Evolutionary conservation across 1,140 invertebrate genomes (phyloP).

Genomic region (Tetranychus cinnabarinus): DNA sequence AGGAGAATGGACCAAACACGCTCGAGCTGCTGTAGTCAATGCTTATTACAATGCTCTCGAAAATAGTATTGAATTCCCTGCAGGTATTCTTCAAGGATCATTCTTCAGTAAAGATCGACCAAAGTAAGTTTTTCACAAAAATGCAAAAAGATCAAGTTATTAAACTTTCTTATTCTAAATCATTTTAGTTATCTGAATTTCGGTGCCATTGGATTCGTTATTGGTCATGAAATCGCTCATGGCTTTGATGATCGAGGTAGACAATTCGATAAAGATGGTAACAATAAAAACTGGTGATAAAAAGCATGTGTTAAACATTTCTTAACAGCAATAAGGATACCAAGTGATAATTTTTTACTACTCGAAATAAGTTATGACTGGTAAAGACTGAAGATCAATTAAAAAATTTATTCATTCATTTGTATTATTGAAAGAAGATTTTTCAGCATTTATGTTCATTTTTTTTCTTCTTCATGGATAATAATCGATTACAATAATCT

Average conservation of each 20-base stretch:
- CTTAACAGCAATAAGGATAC: no score
- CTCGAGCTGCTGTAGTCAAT: constrained; percentile 49
- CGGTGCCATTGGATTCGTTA: constrained; percentile 70
- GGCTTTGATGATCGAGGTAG: constrained; percentile 59
- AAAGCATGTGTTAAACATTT: no score
- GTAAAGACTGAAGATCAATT: no score
- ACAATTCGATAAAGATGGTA: constrained; percentile 71
- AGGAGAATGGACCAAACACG: constrained; percentile 53
- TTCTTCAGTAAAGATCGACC: constrained; percentile 63
- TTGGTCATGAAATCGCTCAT: constrained; percentile 81
- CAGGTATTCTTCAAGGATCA: constrained; percentile 64
- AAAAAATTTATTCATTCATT: no score
- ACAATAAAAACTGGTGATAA: constrained; percentile 55
- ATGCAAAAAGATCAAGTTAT: not conserved
- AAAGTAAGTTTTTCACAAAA: constrained; percentile 24
- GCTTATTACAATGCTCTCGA: constrained; percentile 58
- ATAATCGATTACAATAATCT: no score
- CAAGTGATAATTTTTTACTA: no score
- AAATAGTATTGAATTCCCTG: constrained; percentile 68
- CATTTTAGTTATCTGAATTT: constrained; percentile 48
- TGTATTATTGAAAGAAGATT: no score
- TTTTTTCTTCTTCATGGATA: no score
- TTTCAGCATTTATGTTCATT: no score
- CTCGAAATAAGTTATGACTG: no score
- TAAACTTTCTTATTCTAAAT: constrained; percentile 1